Evolutionary conservation across 2,113 vertebrate genomes (phyloP).

Genomic region (Oreochromis niloticus): DNA sequence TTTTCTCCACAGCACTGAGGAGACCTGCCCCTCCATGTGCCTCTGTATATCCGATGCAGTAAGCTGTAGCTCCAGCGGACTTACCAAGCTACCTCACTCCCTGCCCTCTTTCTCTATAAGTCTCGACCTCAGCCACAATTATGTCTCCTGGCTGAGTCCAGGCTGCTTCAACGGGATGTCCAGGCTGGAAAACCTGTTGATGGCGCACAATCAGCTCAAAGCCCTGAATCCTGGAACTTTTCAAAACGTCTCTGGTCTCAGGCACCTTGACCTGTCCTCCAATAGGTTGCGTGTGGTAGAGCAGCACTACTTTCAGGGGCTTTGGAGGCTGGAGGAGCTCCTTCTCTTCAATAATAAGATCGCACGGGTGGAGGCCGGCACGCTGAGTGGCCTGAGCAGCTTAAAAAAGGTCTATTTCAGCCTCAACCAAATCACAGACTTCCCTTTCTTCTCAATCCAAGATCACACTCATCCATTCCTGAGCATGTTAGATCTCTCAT

Average conservation of each 20-base stretch:
- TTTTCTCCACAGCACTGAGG: constrained; percentile 17
- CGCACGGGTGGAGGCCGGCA: constrained; percentile 72
- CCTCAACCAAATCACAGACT: constrained; percentile 85
- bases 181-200: constrained; percentile 78
- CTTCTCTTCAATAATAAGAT: constrained; percentile 90
- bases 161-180: constrained; percentile 73
- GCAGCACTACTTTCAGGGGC: constrained; percentile 77
- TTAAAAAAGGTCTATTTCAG: constrained; percentile 88
- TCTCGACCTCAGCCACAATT: constrained; percentile 90
- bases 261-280: constrained; percentile 89
- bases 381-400: constrained; percentile 74
- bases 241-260: constrained; percentile 76
- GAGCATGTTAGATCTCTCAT: constrained; percentile 88
- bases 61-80: constrained; percentile 80
- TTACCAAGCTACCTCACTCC: constrained; percentile 72
- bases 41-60: constrained; percentile 88
- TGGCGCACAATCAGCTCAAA: constrained; percentile 82
- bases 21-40: constrained; percentile 77
- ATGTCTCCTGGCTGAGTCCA: constrained; percentile 73
- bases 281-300: constrained; percentile 79
- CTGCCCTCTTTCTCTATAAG: constrained; percentile 75
- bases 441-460: constrained; percentile 83
- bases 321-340: constrained; percentile 85
- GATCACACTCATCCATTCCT: constrained; percentile 80
- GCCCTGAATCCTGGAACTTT: constrained; percentile 73